phyloP scores from a whole-genome alignment of 1,140 invertebrate genomes.

The Aricia agestis region DNA sequence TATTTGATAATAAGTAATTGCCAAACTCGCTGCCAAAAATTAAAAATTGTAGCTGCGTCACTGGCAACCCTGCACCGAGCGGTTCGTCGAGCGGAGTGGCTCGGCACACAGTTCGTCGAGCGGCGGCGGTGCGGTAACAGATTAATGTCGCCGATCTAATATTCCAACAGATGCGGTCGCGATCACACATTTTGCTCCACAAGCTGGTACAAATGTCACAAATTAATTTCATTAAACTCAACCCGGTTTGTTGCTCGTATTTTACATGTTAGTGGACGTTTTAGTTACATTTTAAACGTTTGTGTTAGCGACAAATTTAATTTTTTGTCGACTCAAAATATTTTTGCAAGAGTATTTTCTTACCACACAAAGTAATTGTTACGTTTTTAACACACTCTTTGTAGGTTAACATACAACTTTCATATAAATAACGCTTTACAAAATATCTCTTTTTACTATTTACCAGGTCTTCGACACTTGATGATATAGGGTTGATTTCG shows the following conservation, averaged over 20 bases:
- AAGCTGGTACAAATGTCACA: slow-evolving; percentile 17
- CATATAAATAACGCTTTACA: too few relatives aligned
- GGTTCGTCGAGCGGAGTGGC: neutral
- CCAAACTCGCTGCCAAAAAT: too few relatives aligned
- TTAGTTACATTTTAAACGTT: neutral
- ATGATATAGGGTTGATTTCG: too few relatives aligned
- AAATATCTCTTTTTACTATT: too few relatives aligned
- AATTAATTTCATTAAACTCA: slow-evolving; percentile 19
- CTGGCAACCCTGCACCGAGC: neutral
- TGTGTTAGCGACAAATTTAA: too few relatives aligned
- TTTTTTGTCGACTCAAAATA: too few relatives aligned
- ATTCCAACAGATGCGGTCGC: slow-evolving; percentile 62
- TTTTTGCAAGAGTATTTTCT: too few relatives aligned
- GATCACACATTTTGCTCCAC: slow-evolving; percentile 25
- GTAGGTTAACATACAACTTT: too few relatives aligned
- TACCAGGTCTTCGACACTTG: too few relatives aligned
- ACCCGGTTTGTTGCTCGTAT: neutral
- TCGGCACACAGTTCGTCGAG: slow-evolving; percentile 13
- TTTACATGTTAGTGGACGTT: neutral
- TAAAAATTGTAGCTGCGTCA: neutral
- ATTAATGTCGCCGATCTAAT: slow-evolving; percentile 69
- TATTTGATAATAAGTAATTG: too few relatives aligned
- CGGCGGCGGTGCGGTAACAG: slow-evolving; percentile 40
- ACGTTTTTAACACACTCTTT: too few relatives aligned
- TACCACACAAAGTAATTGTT: too few relatives aligned